Percentiles rank a stretch among this genome's conserved stretches.
phyloP scores from a whole-genome alignment of 2,113 vertebrate species.

The Hippocampus zosterae region DNA sequence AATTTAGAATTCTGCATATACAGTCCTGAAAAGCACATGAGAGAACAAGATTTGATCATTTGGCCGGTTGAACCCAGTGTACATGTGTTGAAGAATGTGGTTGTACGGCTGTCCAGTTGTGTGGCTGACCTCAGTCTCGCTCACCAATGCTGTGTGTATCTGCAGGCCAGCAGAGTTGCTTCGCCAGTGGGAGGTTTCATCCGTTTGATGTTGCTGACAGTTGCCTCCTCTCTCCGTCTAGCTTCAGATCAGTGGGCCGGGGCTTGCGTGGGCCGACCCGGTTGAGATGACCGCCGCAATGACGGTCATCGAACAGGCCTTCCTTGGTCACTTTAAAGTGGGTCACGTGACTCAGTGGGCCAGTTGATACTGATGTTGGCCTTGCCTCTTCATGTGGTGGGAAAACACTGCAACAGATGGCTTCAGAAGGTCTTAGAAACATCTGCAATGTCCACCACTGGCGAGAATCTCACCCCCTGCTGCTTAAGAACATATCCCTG shows the following conservation, averaged over 20 bases:
- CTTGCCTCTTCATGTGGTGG: conserved; percentile 60
- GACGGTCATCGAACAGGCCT: conserved; percentile 36
- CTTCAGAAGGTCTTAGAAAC: conserved; percentile 57
- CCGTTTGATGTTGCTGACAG: conserved; percentile 57
- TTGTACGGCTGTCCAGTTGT: conserved; percentile 33
- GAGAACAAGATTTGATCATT: not conserved
- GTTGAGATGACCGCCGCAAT: conserved; percentile 51
- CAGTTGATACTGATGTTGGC: conserved; percentile 50
- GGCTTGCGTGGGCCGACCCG: conserved; percentile 27
- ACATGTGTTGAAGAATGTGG: conserved; percentile 11
- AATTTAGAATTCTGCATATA: not conserved
- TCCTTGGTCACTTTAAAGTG: conserved; percentile 54
- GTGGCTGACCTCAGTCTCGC: conserved; percentile 45
- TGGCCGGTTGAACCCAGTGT: not conserved
- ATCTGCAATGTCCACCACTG: conserved; percentile 65
- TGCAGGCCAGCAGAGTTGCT: conserved; percentile 35
- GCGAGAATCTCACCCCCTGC: conserved; percentile 54
- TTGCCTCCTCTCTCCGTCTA: conserved; percentile 36
- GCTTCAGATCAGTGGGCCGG: conserved; percentile 47
- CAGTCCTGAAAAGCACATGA: not conserved
- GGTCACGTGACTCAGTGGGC: conserved; percentile 52
- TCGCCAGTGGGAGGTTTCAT: conserved; percentile 46
- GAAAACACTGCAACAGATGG: conserved; percentile 74
- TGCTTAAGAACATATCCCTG: conserved; percentile 48
- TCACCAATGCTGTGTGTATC: conserved; percentile 13